Evolutionary conservation across 1,140 invertebrate genomes (phyloP).

Genomic region (Conus ventricosus): DNA sequence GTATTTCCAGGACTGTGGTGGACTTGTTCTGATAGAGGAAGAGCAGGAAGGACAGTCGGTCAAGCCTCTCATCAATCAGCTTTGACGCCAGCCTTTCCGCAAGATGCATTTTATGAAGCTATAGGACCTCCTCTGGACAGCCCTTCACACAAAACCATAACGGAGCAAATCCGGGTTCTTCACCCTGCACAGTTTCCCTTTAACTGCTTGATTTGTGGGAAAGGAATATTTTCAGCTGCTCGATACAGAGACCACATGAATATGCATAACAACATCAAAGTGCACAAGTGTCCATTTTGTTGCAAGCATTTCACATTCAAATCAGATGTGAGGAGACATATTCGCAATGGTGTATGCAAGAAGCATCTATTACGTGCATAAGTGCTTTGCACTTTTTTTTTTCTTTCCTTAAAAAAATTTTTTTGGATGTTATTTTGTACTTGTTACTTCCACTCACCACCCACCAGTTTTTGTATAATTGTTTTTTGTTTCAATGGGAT

Average conservation of each 20-base stretch:
- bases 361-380: neutral
- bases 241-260: constrained; percentile 23
- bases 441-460: too few species aligned
- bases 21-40: neutral
- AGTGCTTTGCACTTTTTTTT: too few species aligned
- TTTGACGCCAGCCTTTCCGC: neutral
- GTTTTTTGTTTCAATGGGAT: too few species aligned
- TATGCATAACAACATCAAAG: constrained; percentile 21
- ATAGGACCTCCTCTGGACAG: neutral
- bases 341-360: neutral
- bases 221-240: neutral
- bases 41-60: neutral
- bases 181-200: constrained; percentile 2
- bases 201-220: constrained; percentile 7
- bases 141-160: neutral
- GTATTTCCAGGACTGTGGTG: constrained; percentile 2
- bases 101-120: neutral
- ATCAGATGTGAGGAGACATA: neutral
- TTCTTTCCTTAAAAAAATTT: too few species aligned
- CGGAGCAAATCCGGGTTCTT: neutral
- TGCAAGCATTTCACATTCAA: neutral
- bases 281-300: constrained; percentile 18
- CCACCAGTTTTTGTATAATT: too few species aligned
- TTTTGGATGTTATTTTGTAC: too few species aligned
- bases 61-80: neutral